Evolutionary conservation across 1,140 invertebrate genomes (phyloP).

Genomic region (Bombus soroeensis): DNA sequence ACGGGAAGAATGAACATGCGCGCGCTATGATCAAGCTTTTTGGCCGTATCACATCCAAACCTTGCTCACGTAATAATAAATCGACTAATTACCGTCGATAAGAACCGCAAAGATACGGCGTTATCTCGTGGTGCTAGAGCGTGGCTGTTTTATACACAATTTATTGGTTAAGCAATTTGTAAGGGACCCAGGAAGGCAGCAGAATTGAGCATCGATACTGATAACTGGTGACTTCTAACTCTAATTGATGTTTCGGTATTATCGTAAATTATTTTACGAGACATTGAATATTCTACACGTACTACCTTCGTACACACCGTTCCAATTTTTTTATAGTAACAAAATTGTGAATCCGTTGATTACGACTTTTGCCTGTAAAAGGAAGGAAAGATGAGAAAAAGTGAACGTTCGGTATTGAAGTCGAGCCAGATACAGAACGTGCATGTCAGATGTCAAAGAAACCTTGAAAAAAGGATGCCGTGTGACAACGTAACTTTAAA

Average conservation of each 20-base stretch:
- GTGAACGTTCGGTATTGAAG: background rate
- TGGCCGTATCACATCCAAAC: conserved; percentile 59
- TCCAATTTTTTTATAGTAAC: background rate
- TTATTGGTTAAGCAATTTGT: conserved; percentile 78
- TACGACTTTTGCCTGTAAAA: background rate
- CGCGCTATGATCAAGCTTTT: conserved; percentile 52
- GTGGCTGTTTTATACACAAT: conserved; percentile 77
- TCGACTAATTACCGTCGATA: conserved; percentile 79
- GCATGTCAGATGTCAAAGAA: conserved; percentile 20
- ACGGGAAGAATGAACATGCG: conserved; percentile 62
- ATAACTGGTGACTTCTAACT: conserved; percentile 2
- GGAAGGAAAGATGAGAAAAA: background rate
- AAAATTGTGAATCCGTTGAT: background rate
- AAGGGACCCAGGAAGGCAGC: conserved; percentile 63
- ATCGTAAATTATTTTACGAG: background rate
- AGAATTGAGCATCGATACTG: background rate
- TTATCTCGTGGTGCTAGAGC: conserved; percentile 70
- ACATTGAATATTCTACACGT: background rate
- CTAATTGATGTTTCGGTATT: no score
- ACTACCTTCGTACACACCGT: background rate
- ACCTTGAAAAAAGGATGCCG: conserved; percentile 11
- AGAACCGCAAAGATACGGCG: conserved; percentile 77
- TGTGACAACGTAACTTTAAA: conserved; percentile 25
- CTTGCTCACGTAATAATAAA: conserved; percentile 74
- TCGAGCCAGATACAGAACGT: background rate